phyloP scores from a whole-genome alignment of 2,888 invertebrate species.

The Eristalinus sepulchralis region DNA sequence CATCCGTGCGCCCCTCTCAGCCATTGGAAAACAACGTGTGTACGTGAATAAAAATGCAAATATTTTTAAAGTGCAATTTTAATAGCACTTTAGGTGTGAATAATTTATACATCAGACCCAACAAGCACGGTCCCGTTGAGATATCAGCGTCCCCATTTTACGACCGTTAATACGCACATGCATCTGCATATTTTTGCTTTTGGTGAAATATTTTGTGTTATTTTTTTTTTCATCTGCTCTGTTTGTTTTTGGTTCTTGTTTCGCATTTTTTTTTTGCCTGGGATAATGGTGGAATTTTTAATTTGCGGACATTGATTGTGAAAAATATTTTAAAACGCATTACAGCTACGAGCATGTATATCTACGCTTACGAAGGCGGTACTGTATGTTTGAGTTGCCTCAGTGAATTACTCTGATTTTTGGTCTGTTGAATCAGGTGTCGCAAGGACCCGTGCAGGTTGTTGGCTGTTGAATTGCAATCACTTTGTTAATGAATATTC shows the following conservation, averaged over 20 bases:
- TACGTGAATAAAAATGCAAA: slow-evolving; percentile 60
- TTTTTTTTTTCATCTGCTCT: slow-evolving; percentile 4
- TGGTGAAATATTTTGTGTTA: slow-evolving; percentile 28
- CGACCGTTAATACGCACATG: slow-evolving; percentile 52
- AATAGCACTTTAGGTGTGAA: slow-evolving; percentile 70
- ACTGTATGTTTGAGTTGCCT: slow-evolving; percentile 26
- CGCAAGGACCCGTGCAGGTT: background rate
- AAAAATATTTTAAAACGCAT: slow-evolving; percentile 50
- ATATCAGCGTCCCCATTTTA: slow-evolving; percentile 49
- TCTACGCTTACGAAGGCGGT: slow-evolving; percentile 27
- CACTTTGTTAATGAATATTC: background rate
- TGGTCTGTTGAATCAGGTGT: background rate
- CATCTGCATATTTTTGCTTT: slow-evolving; percentile 51
- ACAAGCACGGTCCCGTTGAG: slow-evolving; percentile 32
- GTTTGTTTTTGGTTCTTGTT: background rate
- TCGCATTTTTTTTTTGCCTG: slow-evolving; percentile 13
- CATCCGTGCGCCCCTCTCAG: background rate
- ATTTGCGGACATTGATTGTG: slow-evolving; percentile 62
- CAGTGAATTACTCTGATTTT: background rate
- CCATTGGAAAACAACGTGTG: background rate
- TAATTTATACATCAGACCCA: slow-evolving; percentile 57
- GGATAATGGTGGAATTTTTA: slow-evolving; percentile 57
- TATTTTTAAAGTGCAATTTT: slow-evolving; percentile 70
- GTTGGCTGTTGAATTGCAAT: background rate
- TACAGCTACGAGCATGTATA: slow-evolving; percentile 29